Percentiles rank a stretch among this genome's conserved stretches.
phyloP scores from a whole-genome alignment of 53 echinoderm and acorn worm species.

The Glandiceps talaboti region DNA sequence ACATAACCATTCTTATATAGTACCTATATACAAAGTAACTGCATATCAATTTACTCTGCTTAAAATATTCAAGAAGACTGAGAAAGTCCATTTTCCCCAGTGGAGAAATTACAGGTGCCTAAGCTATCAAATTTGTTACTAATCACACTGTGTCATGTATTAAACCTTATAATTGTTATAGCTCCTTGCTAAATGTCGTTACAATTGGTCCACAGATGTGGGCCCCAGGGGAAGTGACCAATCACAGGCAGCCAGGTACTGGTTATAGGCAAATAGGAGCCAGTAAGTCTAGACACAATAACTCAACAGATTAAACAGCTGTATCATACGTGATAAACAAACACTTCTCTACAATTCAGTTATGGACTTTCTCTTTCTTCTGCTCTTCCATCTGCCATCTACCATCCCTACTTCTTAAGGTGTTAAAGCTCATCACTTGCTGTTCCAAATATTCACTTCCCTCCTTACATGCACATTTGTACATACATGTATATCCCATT shows the following conservation, averaged over 20 bases:
- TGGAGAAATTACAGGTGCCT: too few species aligned
- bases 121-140: too few species aligned
- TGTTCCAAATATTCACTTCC: background rate
- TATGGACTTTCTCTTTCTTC: constrained; percentile 3
- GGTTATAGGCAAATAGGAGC: constrained; percentile 20
- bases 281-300: constrained; percentile 76
- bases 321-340: constrained; percentile 15
- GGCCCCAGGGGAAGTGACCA: background rate
- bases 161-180: too few species aligned
- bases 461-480: background rate
- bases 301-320: constrained; percentile 93
- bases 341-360: constrained; percentile 13
- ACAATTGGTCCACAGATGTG: background rate
- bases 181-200: too few species aligned
- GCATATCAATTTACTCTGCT: too few species aligned
- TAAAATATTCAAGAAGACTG: too few species aligned
- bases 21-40: too few species aligned
- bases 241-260: background rate
- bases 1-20: too few species aligned
- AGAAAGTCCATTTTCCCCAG: too few species aligned
- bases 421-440: background rate
- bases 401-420: background rate
- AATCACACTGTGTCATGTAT: too few species aligned
- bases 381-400: constrained; percentile 3
- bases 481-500: too few species aligned